phyloP scores from a whole-genome alignment of 2,113 vertebrate species.

The Seriola aureovittata region DNA sequence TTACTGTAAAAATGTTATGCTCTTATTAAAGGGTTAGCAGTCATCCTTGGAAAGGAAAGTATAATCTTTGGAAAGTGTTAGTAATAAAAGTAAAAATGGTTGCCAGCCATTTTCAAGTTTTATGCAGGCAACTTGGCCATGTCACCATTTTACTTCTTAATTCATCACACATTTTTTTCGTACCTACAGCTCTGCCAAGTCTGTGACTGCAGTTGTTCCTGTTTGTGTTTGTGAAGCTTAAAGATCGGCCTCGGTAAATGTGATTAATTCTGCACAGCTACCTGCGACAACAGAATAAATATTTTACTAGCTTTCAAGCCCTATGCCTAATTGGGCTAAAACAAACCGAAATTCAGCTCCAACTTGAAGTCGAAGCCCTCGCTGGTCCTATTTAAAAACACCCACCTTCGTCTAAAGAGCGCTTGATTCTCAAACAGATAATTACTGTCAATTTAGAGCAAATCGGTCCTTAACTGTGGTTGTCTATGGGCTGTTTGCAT shows the following conservation, averaged over 20 bases:
- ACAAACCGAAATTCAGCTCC: constrained; percentile 15
- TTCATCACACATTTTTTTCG: constrained; percentile 7
- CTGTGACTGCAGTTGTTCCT: neutral
- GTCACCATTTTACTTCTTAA: constrained; percentile 18
- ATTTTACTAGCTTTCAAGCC: constrained; percentile 37
- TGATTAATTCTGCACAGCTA: constrained; percentile 33
- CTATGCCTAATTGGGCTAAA: constrained; percentile 31
- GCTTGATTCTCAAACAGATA: constrained; percentile 34
- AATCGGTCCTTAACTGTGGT: constrained; percentile 43
- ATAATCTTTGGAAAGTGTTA: constrained; percentile 6
- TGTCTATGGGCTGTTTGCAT: constrained; percentile 16
- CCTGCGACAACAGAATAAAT: constrained; percentile 24
- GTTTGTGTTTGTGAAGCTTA: constrained; percentile 16
- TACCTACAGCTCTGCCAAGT: constrained; percentile 9
- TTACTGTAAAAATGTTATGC: constrained; percentile 5
- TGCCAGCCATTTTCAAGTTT: constrained; percentile 30
- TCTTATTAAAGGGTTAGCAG: constrained; percentile 14
- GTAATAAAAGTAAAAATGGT: constrained; percentile 16
- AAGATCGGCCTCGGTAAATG: constrained; percentile 19
- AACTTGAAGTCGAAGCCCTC: neutral
- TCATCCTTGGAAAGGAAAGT: constrained; percentile 26
- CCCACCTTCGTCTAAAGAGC: constrained; percentile 35
- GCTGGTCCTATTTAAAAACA: constrained; percentile 20
- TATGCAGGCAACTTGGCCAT: neutral
- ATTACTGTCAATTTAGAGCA: constrained; percentile 45